These are phyloP conservation scores for Aeoliscus strigatus DNA, from an alignment of 2,797 vertebrate genomes.

Conservation along the genomic window DNA sequence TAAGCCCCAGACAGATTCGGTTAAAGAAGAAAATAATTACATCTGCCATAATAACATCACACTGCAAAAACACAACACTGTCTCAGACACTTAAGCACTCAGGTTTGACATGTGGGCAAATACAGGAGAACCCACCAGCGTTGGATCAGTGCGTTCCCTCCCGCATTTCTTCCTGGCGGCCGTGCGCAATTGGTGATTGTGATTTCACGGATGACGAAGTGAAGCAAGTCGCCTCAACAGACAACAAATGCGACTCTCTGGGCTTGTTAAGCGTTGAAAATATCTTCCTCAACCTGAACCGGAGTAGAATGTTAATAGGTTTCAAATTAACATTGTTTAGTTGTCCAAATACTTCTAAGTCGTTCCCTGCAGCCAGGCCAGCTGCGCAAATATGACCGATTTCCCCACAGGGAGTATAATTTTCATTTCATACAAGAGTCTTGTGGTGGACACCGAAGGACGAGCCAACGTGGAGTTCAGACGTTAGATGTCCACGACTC, in stretches of 20 bases:
- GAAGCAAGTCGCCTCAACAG: slow-evolving; percentile 24
- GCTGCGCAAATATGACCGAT: slow-evolving; percentile 74
- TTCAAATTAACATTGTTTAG: slow-evolving; percentile 72
- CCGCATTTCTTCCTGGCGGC: slow-evolving; percentile 13
- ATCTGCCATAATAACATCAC: slow-evolving; percentile 35
- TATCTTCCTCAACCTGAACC: slow-evolving; percentile 56
- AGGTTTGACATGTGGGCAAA: slow-evolving; percentile 32
- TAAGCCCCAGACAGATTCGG: slow-evolving; percentile 67
- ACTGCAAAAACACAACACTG: slow-evolving; percentile 19
- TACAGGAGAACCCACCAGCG: slow-evolving; percentile 18
- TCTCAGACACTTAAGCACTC: slow-evolving; percentile 20
- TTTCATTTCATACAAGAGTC: slow-evolving; percentile 59
- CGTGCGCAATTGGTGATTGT: slow-evolving; percentile 11
- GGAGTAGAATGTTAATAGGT: slow-evolving; percentile 67
- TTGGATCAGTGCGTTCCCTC: slow-evolving; percentile 12
- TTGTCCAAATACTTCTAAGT: slow-evolving; percentile 64
- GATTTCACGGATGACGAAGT: slow-evolving; percentile 53
- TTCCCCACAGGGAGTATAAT: slow-evolving; percentile 71
- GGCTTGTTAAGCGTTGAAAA: slow-evolving; percentile 50
- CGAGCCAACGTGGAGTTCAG: slow-evolving; percentile 47
- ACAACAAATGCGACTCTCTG: slow-evolving; percentile 52
- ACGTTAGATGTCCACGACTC: slow-evolving; percentile 38
- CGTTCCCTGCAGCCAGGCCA: slow-evolving; percentile 55
- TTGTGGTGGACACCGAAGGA: slow-evolving; percentile 43
- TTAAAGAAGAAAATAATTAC: slow-evolving; percentile 64